Evolutionary conservation across 1,140 invertebrate genomes (phyloP), one percentile per base, ranked within the genome.

Genomic region (Ceratoteleas bidentatus): DNA sequence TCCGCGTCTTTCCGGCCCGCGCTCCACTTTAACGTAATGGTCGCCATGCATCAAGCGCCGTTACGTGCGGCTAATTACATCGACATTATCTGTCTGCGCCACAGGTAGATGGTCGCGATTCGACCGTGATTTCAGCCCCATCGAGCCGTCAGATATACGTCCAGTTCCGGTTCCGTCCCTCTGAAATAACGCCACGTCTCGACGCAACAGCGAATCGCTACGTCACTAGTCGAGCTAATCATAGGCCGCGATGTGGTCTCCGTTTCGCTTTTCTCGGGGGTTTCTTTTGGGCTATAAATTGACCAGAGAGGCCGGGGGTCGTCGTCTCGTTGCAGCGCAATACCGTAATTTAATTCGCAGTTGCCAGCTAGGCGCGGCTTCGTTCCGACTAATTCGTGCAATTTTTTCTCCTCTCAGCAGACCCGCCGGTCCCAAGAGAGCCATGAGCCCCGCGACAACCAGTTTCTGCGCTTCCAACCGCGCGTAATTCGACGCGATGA

Each of bases 41-140:
- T 84, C 68, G 84, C 77, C 76, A 84, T 86, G 77, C 76, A 86
- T 86, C 85, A 86, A 85, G 81, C 75, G 65, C 64, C 47, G 74
- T 84, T 84, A 86, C 80, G 83, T 84, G 78, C 80, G 66, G 83
- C 66, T 85, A 85, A 86, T 85, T 84, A 83, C 80, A 81, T 84
- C 81, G 85, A 81, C 84, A 86, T 85, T 85, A 84, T 85, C 61
- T 76, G 75, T 79, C 76, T 68, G 70, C 52, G 80, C 83, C 76
- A 84, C 83, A 82, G 75, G 75, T 84, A 84, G 75, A 84, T 84
- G 58, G 83, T 65, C 76, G 79, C 80, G 75, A 83, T 85, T 85
- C 65, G 69, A 76, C 77, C 70, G 74, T 77, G 79, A 75, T 83
- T 78, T 61, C 16, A 74, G 57, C 74, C 56, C 68, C 33, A 77